Evolutionary conservation across 2,113 vertebrate species (phyloP).

Genomic region (Coptodon rendalli): DNA sequence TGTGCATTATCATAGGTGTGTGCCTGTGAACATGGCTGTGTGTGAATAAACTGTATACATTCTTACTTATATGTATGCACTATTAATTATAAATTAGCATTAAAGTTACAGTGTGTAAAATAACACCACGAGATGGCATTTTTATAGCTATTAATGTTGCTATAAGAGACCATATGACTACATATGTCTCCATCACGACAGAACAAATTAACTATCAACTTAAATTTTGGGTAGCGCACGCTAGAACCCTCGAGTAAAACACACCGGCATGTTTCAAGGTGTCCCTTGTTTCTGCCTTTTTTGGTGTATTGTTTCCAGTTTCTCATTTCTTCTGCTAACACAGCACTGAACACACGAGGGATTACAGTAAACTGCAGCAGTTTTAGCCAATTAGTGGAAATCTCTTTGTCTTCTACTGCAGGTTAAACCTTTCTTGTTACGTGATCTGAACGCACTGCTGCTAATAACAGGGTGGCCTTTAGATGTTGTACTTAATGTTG

Average conservation of each 20-base stretch:
- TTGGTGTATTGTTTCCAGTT: not conserved
- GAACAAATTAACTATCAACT: not conserved
- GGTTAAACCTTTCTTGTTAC: not conserved
- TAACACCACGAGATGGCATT: accelerated
- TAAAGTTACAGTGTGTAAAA: not conserved
- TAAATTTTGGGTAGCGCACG: not conserved
- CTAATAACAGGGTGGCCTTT: not conserved
- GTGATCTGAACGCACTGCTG: not conserved
- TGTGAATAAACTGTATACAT: not conserved
- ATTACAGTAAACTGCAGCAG: not conserved
- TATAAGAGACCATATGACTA: not conserved
- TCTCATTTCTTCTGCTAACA: not conserved
- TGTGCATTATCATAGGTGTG: not conserved
- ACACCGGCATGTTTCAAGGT: not conserved
- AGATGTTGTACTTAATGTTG: not conserved
- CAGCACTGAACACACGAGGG: not conserved
- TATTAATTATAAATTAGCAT: not conserved
- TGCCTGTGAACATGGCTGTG: not conserved
- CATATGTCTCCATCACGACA: not conserved
- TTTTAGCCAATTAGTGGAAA: not conserved
- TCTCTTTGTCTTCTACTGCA: not conserved
- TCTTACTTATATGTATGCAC: not conserved
- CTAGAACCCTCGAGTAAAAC: not conserved
- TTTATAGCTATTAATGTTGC: not conserved
- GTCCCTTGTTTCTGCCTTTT: not conserved